Conservation (phyloP, 2,797 vertebrate genomes). For the Leuciscus waleckii region DNA sequence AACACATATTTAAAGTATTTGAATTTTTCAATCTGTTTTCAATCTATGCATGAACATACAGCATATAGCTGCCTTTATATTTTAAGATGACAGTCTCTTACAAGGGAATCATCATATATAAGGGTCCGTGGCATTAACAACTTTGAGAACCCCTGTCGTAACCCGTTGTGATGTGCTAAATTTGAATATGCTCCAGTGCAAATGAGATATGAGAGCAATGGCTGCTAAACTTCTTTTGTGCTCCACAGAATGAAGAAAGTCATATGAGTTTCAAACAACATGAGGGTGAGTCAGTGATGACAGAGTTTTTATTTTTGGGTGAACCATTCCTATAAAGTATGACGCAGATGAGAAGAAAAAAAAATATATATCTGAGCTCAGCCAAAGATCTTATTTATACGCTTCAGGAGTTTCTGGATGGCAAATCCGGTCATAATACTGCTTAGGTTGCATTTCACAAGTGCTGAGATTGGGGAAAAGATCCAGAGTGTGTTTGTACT, state of each 20-base stretch:
- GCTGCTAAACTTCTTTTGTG: background rate
- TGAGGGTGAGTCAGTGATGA: background rate
- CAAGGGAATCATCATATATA: background rate
- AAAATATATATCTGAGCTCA: constrained; percentile 1
- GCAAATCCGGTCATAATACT: constrained; percentile 14
- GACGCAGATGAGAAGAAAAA: background rate
- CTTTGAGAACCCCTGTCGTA: background rate
- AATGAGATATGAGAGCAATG: background rate
- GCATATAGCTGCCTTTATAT: background rate
- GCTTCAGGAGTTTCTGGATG: constrained; percentile 22
- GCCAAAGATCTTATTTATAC: constrained; percentile 4
- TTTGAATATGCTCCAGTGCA: background rate
- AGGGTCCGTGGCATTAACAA: background rate
- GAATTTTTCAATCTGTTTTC: background rate
- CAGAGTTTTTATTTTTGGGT: background rate
- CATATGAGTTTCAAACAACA: background rate
- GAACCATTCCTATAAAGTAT: background rate
- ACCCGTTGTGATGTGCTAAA: background rate
- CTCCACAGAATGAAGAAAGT: background rate
- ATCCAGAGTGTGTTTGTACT: background rate
- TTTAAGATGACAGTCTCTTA: background rate
- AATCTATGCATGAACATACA: background rate
- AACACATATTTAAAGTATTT: background rate
- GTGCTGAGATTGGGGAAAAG: constrained; percentile 34
- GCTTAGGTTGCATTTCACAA: constrained; percentile 14